Conservation (phyloP, 2,113 vertebrate species). For the Chaetorhynchus papuensis region DNA sequence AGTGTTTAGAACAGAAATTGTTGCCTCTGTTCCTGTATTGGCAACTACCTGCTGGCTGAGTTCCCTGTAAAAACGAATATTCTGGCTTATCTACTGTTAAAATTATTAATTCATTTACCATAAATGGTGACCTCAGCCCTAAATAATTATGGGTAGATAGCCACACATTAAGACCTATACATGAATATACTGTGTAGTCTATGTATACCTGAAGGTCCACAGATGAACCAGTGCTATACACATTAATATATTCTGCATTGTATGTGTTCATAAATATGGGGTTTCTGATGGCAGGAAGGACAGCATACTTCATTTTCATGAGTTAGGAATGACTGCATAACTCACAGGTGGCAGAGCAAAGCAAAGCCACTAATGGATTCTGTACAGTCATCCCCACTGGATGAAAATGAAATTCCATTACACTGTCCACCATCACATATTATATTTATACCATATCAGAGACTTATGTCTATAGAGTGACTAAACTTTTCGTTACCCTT, state of each 20-base stretch:
- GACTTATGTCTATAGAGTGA: conserved; percentile 48
- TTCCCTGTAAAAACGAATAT: background rate
- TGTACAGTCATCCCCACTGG: conserved; percentile 41
- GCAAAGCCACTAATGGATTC: conserved; percentile 45
- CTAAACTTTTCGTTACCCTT: conserved; percentile 54
- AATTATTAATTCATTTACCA: conserved; percentile 15
- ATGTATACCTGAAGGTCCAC: background rate
- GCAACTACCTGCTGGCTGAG: conserved; percentile 6
- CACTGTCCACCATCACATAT: conserved; percentile 26
- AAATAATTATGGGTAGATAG: background rate
- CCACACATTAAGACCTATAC: background rate
- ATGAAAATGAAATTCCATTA: conserved; percentile 62
- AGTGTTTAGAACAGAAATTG: conserved; percentile 18
- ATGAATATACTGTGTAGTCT: background rate
- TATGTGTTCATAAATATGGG: conserved; percentile 43
- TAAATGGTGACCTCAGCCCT: background rate
- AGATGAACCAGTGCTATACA: background rate
- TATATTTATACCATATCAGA: conserved; percentile 55
- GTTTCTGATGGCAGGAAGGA: conserved; percentile 22
- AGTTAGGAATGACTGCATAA: conserved; percentile 63
- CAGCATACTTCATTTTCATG: conserved; percentile 59
- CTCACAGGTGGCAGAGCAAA: conserved; percentile 59
- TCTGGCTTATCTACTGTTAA: background rate
- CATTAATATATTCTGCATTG: conserved; percentile 30
- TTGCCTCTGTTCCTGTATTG: conserved; percentile 36